Percentiles rank a stretch among this genome's conserved stretches.
These are phyloP conservation scores for Merluccius polli DNA, from an alignment of 2,797 vertebrate species.

Conservation along the genomic window DNA sequence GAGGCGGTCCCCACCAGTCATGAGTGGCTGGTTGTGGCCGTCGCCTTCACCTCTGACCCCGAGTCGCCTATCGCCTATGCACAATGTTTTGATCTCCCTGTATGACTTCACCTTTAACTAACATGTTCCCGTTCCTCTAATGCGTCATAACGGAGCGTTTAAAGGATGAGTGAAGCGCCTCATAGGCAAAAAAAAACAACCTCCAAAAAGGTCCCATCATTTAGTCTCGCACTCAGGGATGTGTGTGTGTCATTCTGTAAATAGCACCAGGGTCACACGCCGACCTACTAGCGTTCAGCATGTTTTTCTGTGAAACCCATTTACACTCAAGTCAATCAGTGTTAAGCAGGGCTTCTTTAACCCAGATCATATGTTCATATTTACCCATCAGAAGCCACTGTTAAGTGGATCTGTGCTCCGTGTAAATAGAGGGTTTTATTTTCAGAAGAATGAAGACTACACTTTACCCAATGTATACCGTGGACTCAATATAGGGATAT, in stretches of 20 bases:
- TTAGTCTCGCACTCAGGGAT: too few relatives aligned
- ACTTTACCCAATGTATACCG: background rate
- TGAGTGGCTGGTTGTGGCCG: too few relatives aligned
- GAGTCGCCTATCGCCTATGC: too few relatives aligned
- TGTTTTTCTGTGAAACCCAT: background rate
- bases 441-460: background rate
- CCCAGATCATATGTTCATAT: background rate
- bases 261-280: background rate
- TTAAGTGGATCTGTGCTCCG: background rate
- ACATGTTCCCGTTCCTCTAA: too few relatives aligned
- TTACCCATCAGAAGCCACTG: background rate
- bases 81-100: too few relatives aligned
- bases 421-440: background rate
- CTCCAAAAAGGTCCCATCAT: too few relatives aligned
- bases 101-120: too few relatives aligned
- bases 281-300: too few relatives aligned
- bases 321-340: background rate
- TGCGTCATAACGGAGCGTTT: background rate
- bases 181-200: background rate
- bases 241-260: background rate
- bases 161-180: background rate
- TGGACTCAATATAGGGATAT: too few relatives aligned
- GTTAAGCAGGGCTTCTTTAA: background rate
- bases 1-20: too few relatives aligned
- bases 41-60: too few relatives aligned